phyloP scores from a whole-genome alignment of 2,797 vertebrate species.

The Echeneis naucrates region DNA sequence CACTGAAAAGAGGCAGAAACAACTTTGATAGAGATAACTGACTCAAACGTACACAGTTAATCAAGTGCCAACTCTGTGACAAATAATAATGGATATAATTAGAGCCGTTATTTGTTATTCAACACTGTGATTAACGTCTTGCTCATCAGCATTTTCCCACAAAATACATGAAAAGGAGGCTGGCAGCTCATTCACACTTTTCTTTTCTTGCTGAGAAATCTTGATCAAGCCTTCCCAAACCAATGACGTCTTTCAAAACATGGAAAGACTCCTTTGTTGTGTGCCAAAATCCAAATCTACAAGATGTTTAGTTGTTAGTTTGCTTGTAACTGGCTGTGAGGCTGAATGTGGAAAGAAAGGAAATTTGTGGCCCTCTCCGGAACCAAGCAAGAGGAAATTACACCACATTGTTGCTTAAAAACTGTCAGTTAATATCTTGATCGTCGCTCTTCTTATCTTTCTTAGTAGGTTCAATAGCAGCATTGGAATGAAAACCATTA shows the following conservation, averaged over 20 bases:
- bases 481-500: neutral
- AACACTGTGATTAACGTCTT: neutral
- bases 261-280: too few species aligned
- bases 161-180: too few species aligned
- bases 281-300: too few species aligned
- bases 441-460: neutral
- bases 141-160: too few species aligned
- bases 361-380: neutral
- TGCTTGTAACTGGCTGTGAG: too few species aligned
- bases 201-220: too few species aligned
- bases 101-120: constrained; percentile 7
- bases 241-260: too few species aligned
- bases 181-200: too few species aligned
- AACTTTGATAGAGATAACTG: neutral
- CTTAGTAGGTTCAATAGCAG: neutral
- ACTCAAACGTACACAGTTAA: constrained; percentile 1
- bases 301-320: too few species aligned
- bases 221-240: too few species aligned
- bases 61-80: constrained; percentile 14
- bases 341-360: neutral
- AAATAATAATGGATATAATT: constrained; percentile 24
- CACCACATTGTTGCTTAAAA: neutral
- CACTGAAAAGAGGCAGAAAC: neutral
- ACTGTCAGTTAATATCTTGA: neutral
- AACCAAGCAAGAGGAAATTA: neutral